phyloP scores from a whole-genome alignment of 2,888 invertebrate species.

The Drosophila nr. medialis region DNA sequence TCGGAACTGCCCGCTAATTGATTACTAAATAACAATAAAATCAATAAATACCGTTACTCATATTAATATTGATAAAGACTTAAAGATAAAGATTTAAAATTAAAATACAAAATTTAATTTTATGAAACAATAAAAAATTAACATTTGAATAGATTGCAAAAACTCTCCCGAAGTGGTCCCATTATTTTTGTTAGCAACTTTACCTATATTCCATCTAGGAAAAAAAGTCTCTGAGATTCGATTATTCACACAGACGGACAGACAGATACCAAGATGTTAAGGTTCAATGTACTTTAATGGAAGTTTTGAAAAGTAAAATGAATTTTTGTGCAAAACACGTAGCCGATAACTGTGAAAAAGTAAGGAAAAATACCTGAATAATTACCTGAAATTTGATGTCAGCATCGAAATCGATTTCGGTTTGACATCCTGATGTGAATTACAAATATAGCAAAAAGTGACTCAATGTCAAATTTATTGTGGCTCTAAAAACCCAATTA shows the following conservation, averaged over 20 bases:
- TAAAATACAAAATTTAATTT: too few species aligned
- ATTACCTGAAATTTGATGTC: background rate
- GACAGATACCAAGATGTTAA: background rate
- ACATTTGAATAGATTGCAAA: background rate
- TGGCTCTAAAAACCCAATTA: conserved; percentile 65
- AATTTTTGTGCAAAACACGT: background rate
- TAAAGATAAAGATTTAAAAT: too few species aligned
- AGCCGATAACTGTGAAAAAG: background rate
- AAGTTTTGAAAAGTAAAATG: background rate
- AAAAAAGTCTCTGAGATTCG: background rate
- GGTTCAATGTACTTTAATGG: background rate
- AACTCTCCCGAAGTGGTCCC: too few species aligned
- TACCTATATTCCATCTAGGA: too few species aligned
- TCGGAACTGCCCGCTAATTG: background rate
- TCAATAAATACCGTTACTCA: background rate
- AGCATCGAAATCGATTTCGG: background rate
- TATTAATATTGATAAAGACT: background rate
- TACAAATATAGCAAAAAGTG: background rate
- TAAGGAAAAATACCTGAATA: background rate
- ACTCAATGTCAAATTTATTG: conserved; percentile 50
- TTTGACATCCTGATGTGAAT: background rate
- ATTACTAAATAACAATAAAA: background rate
- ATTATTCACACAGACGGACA: background rate
- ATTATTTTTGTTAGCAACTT: too few species aligned
- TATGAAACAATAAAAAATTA: background rate